These are phyloP conservation scores for Thalpophila matura DNA, from an alignment of 2,888 invertebrate genomes.

Conservation along the genomic window DNA sequence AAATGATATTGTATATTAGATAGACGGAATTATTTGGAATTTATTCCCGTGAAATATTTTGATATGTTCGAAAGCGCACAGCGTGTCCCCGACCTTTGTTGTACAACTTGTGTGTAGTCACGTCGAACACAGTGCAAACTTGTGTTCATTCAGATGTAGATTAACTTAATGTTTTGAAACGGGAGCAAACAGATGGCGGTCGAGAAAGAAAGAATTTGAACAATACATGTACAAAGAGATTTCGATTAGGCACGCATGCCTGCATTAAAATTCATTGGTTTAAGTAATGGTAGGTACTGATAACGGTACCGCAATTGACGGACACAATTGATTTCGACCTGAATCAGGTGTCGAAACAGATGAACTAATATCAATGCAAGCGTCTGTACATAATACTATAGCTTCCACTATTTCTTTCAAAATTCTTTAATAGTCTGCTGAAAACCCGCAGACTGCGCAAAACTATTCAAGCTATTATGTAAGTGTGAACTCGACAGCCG, in stretches of 20 bases:
- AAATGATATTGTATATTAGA: conserved; percentile 78
- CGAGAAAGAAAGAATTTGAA: conserved; percentile 2
- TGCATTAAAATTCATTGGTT: background rate
- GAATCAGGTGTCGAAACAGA: too few species aligned
- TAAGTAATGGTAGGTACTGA: background rate
- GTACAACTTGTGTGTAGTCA: conserved; percentile 52
- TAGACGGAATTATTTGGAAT: conserved; percentile 75
- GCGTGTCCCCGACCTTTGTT: conserved; percentile 52
- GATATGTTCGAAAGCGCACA: conserved; percentile 67
- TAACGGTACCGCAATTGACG: background rate
- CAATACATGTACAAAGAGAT: background rate
- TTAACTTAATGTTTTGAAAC: conserved; percentile 61
- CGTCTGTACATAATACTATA: background rate
- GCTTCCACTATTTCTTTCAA: background rate
- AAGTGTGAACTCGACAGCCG: conserved; percentile 1
- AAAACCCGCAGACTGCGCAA: conserved; percentile 33
- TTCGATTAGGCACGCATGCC: background rate
- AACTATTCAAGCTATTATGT: conserved; percentile 6
- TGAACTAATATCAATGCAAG: too few species aligned
- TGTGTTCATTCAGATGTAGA: conserved; percentile 67
- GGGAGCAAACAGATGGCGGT: conserved; percentile 42
- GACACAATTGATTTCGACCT: too few species aligned
- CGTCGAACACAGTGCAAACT: conserved; percentile 54
- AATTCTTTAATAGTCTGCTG: conserved; percentile 9
- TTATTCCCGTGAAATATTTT: conserved; percentile 54